These are phyloP conservation scores for Omphaloscelis lunosa DNA, from an alignment of 2,888 invertebrate species.

Conservation along the genomic window DNA sequence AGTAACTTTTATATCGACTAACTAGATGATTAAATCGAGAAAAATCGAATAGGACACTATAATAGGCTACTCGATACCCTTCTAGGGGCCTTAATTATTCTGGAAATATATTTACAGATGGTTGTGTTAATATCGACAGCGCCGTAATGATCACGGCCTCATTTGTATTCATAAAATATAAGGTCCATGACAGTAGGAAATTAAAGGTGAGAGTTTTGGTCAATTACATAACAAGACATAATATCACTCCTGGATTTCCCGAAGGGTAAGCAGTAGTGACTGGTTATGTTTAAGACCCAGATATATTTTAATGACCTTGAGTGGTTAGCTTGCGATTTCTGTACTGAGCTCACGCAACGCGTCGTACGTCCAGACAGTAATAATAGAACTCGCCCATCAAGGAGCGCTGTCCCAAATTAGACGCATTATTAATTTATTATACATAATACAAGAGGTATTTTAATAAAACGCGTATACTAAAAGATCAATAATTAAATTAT, in stretches of 20 bases:
- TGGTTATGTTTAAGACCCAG: neutral
- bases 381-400: too few relatives aligned
- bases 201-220: constrained; percentile 32
- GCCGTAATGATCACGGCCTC: constrained; percentile 39
- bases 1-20: neutral
- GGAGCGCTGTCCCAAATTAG: too few relatives aligned
- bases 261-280: neutral
- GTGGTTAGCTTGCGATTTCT: too few relatives aligned
- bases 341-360: too few relatives aligned
- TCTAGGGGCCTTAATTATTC: constrained; percentile 46
- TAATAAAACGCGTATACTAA: too few relatives aligned
- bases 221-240: neutral
- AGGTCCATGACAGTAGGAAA: constrained; percentile 1
- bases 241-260: neutral
- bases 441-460: too few relatives aligned
- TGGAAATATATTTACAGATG: constrained; percentile 52
- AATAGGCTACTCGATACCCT: constrained; percentile 21
- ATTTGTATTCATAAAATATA: constrained; percentile 49
- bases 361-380: too few relatives aligned
- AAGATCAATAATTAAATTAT: too few relatives aligned
- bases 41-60: neutral
- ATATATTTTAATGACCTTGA: too few relatives aligned
- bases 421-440: too few relatives aligned
- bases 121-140: constrained; percentile 47
- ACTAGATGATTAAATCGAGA: neutral